Conservation (phyloP, 2,888 invertebrate species). For the Dynastes grantii region DNA sequence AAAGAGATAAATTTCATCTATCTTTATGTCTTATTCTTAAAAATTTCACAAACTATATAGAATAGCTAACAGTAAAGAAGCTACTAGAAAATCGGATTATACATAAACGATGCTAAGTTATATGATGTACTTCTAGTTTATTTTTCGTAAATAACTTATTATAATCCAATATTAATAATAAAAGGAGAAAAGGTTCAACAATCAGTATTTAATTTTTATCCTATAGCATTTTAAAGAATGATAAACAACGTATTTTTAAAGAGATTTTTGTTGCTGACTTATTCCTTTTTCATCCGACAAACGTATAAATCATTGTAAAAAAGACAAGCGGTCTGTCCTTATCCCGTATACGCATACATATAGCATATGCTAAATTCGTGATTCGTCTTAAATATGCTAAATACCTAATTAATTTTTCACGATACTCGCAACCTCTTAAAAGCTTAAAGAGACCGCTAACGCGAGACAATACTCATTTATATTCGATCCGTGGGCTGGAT, state of each 20-base stretch:
- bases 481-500: constrained; percentile 26
- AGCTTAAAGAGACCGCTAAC: constrained; percentile 3
- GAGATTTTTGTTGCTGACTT: neutral
- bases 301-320: constrained; percentile 8
- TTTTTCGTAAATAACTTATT: neutral
- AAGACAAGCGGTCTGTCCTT: neutral
- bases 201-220: neutral
- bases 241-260: neutral
- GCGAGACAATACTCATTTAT: constrained; percentile 21
- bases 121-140: too few relatives aligned
- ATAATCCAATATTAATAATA: neutral
- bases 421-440: neutral
- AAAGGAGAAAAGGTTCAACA: neutral
- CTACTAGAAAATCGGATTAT: too few relatives aligned
- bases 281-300: constrained; percentile 6
- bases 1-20: too few relatives aligned
- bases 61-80: too few relatives aligned
- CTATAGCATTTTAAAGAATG: neutral
- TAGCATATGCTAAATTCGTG: neutral
- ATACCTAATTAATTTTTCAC: constrained; percentile 25
- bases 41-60: too few relatives aligned
- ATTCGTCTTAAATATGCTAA: constrained; percentile 22
- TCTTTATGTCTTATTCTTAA: too few relatives aligned
- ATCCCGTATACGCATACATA: too few relatives aligned
- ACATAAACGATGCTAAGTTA: too few relatives aligned